Evolutionary conservation across 2,797 vertebrate species (phyloP), one percentile per base, ranked within the genome.

Genomic region (Aratinga solstitialis): DNA sequence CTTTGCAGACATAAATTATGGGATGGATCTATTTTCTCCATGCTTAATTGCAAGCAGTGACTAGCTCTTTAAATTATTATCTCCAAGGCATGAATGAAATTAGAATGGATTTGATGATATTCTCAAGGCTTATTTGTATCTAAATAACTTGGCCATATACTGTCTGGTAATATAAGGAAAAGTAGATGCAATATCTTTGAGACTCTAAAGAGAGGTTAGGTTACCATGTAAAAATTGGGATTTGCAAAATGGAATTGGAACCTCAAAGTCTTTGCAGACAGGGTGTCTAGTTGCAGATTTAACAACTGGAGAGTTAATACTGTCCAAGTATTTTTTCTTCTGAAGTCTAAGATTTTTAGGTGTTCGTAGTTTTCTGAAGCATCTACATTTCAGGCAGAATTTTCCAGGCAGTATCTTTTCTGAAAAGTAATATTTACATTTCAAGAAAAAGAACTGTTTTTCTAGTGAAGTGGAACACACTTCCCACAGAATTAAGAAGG

Each of bases 11-110:
- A 98, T 99, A 99, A 99, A 99, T 99, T 98, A 99, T 98, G 97
- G 98, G 98, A 98, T 94, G 94, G 98, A 98, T 99, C 98, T 98
- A 99, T 99, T 98, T 98, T 98, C 98, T 98, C 98, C 98, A 98
- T 98, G 98, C 98, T 98, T 99, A 99, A 99, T 98, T 99, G 98
- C 98, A 98, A 98, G 90, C 97, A 94, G 97, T 96, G 97, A 97
- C 98, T 98, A 98, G 98, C 98, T 98, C 98, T 98, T 99, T 98
- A 98, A 99, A 99, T 99, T 98, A 98, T 98, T 98, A 98, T 98
- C 97, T 98, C 97, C 91, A 97, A 98, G 98, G 98, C 98, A 99
- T 99, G 98, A 98, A 98, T 98, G 98, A 98, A 98, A 99, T 99
- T 98, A 98, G 98, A 98, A 99, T 99, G 98, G 98, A 98, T 97